A percentile compares a stretch with the other conserved stretches of the same genome.
These are phyloP conservation scores for Drosophila takahashii DNA, from an alignment of 1,140 invertebrate species.

Conservation along the genomic window DNA sequence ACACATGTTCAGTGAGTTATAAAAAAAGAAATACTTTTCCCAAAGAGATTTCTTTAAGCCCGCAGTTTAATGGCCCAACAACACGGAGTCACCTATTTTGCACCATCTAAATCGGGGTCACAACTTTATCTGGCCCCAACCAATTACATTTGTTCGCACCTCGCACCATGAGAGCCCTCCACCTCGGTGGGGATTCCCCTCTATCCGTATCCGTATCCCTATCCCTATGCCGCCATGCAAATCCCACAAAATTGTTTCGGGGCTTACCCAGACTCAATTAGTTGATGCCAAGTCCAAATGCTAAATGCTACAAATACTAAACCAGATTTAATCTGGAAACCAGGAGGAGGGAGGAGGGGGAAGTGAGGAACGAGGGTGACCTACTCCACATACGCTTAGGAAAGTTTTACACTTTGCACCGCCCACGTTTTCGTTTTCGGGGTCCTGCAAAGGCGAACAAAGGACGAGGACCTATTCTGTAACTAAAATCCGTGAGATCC, in stretches of 20 bases:
- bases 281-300: slow-evolving; percentile 40
- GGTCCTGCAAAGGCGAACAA: slow-evolving; percentile 27
- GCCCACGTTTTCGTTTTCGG: slow-evolving; percentile 20
- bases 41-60: not conserved
- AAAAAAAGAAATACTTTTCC: not conserved
- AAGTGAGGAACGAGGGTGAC: slow-evolving; percentile 7
- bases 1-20: too few species aligned
- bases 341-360: not conserved
- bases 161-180: slow-evolving; percentile 1
- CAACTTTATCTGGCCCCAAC: slow-evolving; percentile 28
- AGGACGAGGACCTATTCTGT: slow-evolving; percentile 42
- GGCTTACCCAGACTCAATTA: slow-evolving; percentile 48
- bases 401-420: slow-evolving; percentile 38
- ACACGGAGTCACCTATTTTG: slow-evolving; percentile 1
- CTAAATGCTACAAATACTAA: slow-evolving; percentile 47
- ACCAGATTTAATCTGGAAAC: slow-evolving; percentile 37
- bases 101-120: slow-evolving; percentile 10
- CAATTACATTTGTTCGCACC: slow-evolving; percentile 46
- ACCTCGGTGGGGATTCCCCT: slow-evolving; percentile 1
- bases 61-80: not conserved
- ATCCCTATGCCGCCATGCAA: slow-evolving; percentile 1
- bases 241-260: slow-evolving; percentile 45
- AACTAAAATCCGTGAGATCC: slow-evolving; percentile 39
- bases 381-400: slow-evolving; percentile 33
- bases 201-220: not conserved